These are phyloP conservation scores for Formica exsecta DNA, from an alignment of 1,140 invertebrate genomes.

Conservation along the genomic window DNA sequence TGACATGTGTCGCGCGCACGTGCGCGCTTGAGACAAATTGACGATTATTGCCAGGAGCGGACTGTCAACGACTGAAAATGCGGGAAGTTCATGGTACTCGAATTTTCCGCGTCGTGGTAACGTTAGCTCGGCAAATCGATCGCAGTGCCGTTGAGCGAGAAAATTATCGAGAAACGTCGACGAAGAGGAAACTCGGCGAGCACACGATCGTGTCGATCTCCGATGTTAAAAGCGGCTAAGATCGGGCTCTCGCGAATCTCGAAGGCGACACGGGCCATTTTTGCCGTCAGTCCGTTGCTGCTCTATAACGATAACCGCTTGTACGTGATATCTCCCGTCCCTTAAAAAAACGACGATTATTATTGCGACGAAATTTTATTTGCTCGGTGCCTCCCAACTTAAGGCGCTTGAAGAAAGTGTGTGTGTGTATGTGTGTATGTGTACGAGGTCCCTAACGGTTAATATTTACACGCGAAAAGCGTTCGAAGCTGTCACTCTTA, in stretches of 20 bases:
- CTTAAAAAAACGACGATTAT: constrained; percentile 70
- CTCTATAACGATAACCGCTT: constrained; percentile 53
- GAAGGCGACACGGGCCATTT: constrained; percentile 20
- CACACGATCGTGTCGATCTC: constrained; percentile 34
- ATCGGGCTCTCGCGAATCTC: neutral
- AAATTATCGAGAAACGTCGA: constrained; percentile 62
- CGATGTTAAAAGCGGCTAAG: constrained; percentile 13
- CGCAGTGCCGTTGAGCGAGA: constrained; percentile 56
- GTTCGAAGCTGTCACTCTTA: constrained; percentile 76
- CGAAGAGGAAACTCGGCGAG: constrained; percentile 39
- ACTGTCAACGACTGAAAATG: constrained; percentile 64
- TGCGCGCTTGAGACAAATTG: constrained; percentile 70
- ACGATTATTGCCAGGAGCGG: constrained; percentile 73
- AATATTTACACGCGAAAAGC: constrained; percentile 77
- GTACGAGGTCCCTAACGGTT: constrained; percentile 77
- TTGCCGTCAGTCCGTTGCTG: constrained; percentile 27
- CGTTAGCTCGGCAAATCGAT: constrained; percentile 69
- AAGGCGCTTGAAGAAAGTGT: constrained; percentile 74
- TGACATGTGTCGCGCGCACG: constrained; percentile 51
- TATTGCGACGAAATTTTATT: constrained; percentile 74
- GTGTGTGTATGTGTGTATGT: constrained; percentile 29
- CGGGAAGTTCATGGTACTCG: constrained; percentile 65
- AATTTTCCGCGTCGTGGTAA: constrained; percentile 70
- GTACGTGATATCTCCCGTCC: constrained; percentile 35
- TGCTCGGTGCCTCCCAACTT: constrained; percentile 72